Percentiles rank a stretch among this genome's conserved stretches.
These are phyloP conservation scores for Caenorhabditis sp. DNA, from an alignment of 2,888 invertebrate genomes.

Conservation along the genomic window DNA sequence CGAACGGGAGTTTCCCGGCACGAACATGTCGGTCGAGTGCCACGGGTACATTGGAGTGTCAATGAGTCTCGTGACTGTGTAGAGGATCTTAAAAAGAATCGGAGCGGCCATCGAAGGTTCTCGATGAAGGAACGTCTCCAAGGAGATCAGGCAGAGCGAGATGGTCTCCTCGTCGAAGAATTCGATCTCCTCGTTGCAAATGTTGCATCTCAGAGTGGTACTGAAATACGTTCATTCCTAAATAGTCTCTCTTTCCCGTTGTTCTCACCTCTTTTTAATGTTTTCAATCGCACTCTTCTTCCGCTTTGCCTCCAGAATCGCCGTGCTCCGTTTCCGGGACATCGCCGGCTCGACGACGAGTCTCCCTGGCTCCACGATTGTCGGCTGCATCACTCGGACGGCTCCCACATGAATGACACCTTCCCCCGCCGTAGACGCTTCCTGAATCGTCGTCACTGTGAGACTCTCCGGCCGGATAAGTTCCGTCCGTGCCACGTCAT, in stretches of 20 bases:
- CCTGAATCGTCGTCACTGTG: slow-evolving; percentile 63
- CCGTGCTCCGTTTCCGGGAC: slow-evolving; percentile 27
- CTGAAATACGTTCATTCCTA: slow-evolving; percentile 33
- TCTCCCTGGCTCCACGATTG: slow-evolving; percentile 47
- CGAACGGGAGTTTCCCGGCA: slow-evolving; percentile 94
- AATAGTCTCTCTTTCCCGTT: background rate
- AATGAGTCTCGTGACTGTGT: slow-evolving; percentile 84
- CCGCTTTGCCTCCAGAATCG: slow-evolving; percentile 18
- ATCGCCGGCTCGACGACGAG: slow-evolving; percentile 5
- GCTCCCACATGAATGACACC: slow-evolving; percentile 36
- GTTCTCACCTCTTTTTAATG: slow-evolving; percentile 36
- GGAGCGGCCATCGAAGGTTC: slow-evolving; percentile 95
- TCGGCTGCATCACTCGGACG: slow-evolving; percentile 54
- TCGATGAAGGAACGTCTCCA: slow-evolving; percentile 95
- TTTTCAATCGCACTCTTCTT: slow-evolving; percentile 49
- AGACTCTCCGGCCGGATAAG: slow-evolving; percentile 70
- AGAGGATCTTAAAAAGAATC: slow-evolving; percentile 90
- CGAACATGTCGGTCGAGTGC: slow-evolving; percentile 82
- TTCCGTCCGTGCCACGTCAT: slow-evolving; percentile 42
- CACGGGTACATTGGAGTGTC: slow-evolving; percentile 77
- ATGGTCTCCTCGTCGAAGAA: slow-evolving; percentile 95
- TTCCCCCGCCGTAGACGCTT: slow-evolving; percentile 12
- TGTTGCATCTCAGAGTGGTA: slow-evolving; percentile 84
- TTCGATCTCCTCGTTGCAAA: slow-evolving; percentile 91
- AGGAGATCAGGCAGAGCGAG: slow-evolving; percentile 88